Conservation (phyloP, 1,140 invertebrate species). For the Bicyclus anynana region DNA sequence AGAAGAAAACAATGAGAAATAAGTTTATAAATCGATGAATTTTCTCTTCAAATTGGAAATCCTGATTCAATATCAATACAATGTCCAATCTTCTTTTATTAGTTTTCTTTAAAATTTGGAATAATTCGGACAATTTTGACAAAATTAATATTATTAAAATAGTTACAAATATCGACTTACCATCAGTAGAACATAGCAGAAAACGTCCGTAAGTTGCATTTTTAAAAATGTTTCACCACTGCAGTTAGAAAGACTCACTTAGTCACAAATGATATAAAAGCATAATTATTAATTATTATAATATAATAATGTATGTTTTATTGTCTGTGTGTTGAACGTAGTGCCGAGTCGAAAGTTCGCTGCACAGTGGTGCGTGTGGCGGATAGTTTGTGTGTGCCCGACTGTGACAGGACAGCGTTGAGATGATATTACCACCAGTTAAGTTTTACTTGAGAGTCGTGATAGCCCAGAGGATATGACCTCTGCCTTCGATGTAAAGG, state of each 20-base stretch:
- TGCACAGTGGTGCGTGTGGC: slow-evolving; percentile 31
- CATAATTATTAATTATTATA: not conserved
- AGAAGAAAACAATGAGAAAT: too few species aligned
- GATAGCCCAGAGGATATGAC: too few species aligned
- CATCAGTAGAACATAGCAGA: not conserved
- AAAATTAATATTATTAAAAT: too few species aligned
- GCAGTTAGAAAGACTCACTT: not conserved
- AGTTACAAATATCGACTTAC: not conserved
- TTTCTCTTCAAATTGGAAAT: too few species aligned
- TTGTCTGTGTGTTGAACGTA: slow-evolving; percentile 27
- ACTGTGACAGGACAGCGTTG: slow-evolving; percentile 36
- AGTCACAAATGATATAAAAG: not conserved
- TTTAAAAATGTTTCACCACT: not conserved
- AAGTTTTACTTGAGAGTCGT: too few species aligned
- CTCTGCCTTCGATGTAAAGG: too few species aligned
- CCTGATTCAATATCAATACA: too few species aligned
- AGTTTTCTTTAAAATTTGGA: too few species aligned
- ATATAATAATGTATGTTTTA: not conserved
- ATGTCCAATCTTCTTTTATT: too few species aligned
- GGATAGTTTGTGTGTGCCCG: slow-evolving; percentile 30
- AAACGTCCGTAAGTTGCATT: not conserved
- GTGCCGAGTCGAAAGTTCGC: slow-evolving; percentile 37
- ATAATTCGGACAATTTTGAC: too few species aligned
- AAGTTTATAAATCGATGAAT: too few species aligned
- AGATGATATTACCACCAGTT: slow-evolving; percentile 39